These are phyloP conservation scores for Montipora foliosa DNA, from an alignment of 64 coral and sea anemone genomes.

Conservation along the genomic window DNA sequence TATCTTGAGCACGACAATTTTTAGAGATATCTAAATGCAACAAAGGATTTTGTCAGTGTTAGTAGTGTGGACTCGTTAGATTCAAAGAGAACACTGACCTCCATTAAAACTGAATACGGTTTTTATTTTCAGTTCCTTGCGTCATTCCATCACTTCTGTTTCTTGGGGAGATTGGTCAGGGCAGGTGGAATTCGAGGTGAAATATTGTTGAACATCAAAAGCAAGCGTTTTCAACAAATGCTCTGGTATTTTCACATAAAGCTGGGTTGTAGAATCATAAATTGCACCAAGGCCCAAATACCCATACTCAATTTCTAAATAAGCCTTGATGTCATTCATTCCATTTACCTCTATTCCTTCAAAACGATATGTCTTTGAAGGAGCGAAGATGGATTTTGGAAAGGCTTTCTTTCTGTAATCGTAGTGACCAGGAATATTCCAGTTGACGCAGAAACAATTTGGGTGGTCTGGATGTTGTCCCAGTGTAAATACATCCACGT, in stretches of 20 bases:
- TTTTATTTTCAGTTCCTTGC: too few relatives aligned
- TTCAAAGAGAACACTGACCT: too few relatives aligned
- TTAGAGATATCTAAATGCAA: too few relatives aligned
- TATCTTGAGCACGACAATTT: too few relatives aligned
- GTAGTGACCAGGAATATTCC: slow-evolving; percentile 14
- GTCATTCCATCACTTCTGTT: background rate
- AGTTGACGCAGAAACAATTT: slow-evolving; percentile 27
- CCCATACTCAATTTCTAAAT: slow-evolving; percentile 33
- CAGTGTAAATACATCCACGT: slow-evolving; percentile 30
- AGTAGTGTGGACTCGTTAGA: too few relatives aligned
- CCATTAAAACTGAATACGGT: too few relatives aligned
- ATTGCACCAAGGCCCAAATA: slow-evolving; percentile 37
- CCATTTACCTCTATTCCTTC: slow-evolving; percentile 18
- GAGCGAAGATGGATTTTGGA: slow-evolving; percentile 34
- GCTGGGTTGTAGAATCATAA: background rate
- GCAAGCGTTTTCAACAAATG: background rate
- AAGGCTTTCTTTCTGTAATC: slow-evolving; percentile 44
- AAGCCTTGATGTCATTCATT: slow-evolving; percentile 34
- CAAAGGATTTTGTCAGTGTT: too few relatives aligned
- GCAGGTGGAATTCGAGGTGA: background rate
- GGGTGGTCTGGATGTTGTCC: slow-evolving; percentile 30
- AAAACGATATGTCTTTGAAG: background rate
- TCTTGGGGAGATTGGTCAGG: background rate
- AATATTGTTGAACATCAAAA: background rate
- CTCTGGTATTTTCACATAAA: slow-evolving; percentile 52